Percentiles rank a stretch among this genome's conserved stretches.
Conservation (phyloP, 2,797 vertebrate species). For the Sphaeramia orbicularis region DNA sequence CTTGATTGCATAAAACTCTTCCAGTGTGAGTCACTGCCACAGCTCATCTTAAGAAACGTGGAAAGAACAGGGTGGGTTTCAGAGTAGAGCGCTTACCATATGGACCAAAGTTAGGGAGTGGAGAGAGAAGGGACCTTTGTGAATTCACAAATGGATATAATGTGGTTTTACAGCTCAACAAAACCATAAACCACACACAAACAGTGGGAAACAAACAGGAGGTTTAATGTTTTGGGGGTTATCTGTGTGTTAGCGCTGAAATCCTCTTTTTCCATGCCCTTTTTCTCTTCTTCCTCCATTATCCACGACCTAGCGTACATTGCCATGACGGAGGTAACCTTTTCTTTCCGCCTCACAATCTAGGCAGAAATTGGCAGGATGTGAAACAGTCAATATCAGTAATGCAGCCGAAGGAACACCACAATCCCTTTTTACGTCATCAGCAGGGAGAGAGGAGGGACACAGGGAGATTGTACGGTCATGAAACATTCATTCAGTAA, state of each 20-base stretch:
- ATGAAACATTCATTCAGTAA: constrained; percentile 54
- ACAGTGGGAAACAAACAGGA: no score
- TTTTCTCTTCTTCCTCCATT: neutral
- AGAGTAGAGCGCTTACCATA: no score
- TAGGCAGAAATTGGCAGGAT: neutral
- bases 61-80: neutral
- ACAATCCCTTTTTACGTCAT: constrained; percentile 23
- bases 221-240: no score
- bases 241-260: neutral
- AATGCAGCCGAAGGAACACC: constrained; percentile 35
- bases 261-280: neutral
- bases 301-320: neutral
- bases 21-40: constrained; percentile 20
- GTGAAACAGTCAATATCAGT: constrained; percentile 17
- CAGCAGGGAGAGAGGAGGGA: constrained; percentile 8
- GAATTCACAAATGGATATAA: no score
- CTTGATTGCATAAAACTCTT: constrained; percentile 39
- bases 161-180: no score
- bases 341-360: constrained; percentile 4
- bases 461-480: constrained; percentile 15
- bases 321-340: neutral
- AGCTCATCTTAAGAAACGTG: neutral
- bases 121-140: no score
- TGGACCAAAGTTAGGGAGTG: no score
- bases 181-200: no score